phyloP scores from a whole-genome alignment of 1,140 invertebrate species.

The Colletes gigas region DNA sequence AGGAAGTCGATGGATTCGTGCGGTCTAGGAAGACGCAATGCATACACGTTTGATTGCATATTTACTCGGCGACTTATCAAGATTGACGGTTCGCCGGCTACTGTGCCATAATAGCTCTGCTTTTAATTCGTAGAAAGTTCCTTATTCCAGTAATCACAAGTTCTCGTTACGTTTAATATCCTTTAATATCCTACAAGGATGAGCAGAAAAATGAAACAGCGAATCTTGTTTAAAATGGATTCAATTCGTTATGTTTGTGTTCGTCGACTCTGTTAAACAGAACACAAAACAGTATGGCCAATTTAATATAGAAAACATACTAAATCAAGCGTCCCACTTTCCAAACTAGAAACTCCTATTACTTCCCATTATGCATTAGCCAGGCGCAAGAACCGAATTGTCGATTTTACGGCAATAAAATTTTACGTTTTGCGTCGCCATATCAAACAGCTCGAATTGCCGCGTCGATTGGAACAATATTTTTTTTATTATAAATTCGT shows the following conservation, averaged over 20 bases:
- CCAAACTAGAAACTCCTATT: slow-evolving; percentile 26
- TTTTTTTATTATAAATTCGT: background rate
- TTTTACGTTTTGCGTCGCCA: background rate
- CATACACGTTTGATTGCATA: no score
- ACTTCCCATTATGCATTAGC: slow-evolving; percentile 18
- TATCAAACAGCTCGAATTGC: background rate
- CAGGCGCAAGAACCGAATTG: background rate
- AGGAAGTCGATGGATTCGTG: slow-evolving; percentile 11
- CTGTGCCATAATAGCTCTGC: background rate
- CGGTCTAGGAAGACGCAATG: background rate
- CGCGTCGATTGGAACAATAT: background rate
- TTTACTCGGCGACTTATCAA: background rate
- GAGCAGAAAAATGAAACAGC: no score
- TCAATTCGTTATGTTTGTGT: no score
- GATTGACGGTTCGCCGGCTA: background rate
- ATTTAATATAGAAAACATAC: background rate
- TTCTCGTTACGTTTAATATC: background rate
- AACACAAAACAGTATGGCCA: no score
- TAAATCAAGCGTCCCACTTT: slow-evolving; percentile 6
- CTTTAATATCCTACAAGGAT: no score
- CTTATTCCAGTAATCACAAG: background rate
- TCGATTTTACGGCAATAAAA: slow-evolving; percentile 1
- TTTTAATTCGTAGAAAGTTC: background rate
- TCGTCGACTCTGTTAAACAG: no score
- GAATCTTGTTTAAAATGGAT: no score